Base-by-base conservation (phyloP, 2,888 invertebrate genomes). In the Leptarthrus brevirostris region DNA sequence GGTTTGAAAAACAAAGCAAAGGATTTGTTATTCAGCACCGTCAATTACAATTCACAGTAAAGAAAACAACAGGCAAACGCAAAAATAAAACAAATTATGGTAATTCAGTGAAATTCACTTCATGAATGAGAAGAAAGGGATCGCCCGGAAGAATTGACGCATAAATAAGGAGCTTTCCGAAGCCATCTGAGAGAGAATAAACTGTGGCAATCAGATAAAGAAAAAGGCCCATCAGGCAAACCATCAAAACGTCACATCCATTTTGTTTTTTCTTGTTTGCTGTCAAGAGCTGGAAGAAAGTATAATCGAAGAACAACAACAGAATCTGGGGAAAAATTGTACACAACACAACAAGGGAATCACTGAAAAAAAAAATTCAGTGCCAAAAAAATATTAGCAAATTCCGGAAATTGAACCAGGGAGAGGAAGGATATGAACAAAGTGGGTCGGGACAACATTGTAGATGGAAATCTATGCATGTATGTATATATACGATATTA, bases 231-330 rank as follows among this genome's bases (percentile, higher is more conserved):
- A 44, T 44, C 44, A 44, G 44, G 44, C 12, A 44, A 44, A 44
- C 44, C 44, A 44, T 44, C 44, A 44, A 44, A 44, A 44, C 12
- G 44, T 44, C 44, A 44, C 44, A 44, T 44, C 44, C 44, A 44
- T 44, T 44, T 44, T 44, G 12, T 44, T 44, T 44, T 44, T 44
- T 44, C 44, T 44, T 44, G 44, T 44, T 44, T 44, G 8, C 1
- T 44, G 44, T 44, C 44, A 44, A 14, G 44, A 44, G 44, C 2
- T 44, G 16, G 44, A 44, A 14, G 44, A 14, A 44, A 12, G 16
- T 44, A 44, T 44, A 44, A 44, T 44, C 44, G 16, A 4, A 44
- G 16, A 12, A 44, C 16, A 44, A 44, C 44, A 44, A 44, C 44
- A 44, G 44, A 12, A 44, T 12, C 12, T 14, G 3, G 4, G 44